Percentiles rank a stretch among this genome's conserved stretches.
These are phyloP conservation scores for Halictus ligatus DNA, from an alignment of 2,888 invertebrate species.

Conservation along the genomic window DNA sequence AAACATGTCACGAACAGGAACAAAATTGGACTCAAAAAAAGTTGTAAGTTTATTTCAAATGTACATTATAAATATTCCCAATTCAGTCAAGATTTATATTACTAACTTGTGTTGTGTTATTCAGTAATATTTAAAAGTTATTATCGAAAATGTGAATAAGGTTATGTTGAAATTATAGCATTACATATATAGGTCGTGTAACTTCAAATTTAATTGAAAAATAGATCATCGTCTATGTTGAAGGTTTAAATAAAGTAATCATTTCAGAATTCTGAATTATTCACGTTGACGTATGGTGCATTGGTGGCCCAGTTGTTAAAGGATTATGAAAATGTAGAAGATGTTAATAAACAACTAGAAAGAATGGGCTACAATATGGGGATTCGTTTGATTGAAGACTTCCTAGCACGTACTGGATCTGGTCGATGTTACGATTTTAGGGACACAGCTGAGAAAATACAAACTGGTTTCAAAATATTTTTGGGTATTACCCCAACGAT, in stretches of 20 bases:
- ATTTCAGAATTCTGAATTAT: slow-evolving; percentile 95
- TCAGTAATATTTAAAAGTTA: background rate
- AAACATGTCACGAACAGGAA: slow-evolving; percentile 89
- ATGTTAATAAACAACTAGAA: slow-evolving; percentile 98
- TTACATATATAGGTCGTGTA: background rate
- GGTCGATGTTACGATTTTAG: slow-evolving; percentile 97
- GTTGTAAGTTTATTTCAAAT: slow-evolving; percentile 86
- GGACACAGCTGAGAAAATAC: slow-evolving; percentile 98
- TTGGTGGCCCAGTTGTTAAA: slow-evolving; percentile 98
- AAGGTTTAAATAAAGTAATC: background rate
- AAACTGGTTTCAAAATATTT: slow-evolving; percentile 88
- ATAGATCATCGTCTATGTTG: background rate
- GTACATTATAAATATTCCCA: background rate
- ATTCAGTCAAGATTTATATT: background rate
- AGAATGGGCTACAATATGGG: slow-evolving; percentile 99
- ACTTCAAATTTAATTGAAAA: background rate
- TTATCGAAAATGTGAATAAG: slow-evolving; percentile 16
- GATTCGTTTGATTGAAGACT: slow-evolving; percentile 98
- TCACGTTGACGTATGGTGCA: slow-evolving; percentile 98
- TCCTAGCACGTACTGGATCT: slow-evolving; percentile 95
- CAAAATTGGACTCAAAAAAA: slow-evolving; percentile 91
- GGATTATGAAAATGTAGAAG: slow-evolving; percentile 98
- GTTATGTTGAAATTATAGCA: slow-evolving; percentile 15
- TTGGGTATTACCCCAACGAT: slow-evolving; percentile 96
- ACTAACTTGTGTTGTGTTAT: background rate